Conservation (phyloP, 2,797 vertebrate genomes). For the Peromyscus aztecus region DNA sequence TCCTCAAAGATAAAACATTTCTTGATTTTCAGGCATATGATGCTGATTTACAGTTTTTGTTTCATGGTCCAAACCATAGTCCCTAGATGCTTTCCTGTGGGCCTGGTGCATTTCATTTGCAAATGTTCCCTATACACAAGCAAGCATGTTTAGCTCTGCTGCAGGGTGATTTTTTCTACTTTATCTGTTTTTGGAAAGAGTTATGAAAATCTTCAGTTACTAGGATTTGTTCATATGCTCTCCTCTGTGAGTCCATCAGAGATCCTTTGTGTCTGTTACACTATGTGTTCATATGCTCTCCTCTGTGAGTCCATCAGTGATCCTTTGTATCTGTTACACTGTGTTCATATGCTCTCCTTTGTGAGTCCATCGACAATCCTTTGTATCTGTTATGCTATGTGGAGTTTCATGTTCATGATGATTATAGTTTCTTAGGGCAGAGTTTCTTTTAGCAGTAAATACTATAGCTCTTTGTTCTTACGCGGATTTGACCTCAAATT, state of each 20-base stretch:
- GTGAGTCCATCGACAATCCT: not conserved
- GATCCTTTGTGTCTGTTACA: too few relatives aligned
- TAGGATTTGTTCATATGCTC: not conserved
- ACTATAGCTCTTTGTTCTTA: not conserved
- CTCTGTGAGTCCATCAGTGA: too few relatives aligned
- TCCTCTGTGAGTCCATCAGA: not conserved
- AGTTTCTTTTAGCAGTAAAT: not conserved
- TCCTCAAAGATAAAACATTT: not conserved
- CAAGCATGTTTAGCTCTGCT: not conserved
- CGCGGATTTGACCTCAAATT: constrained; percentile 27
- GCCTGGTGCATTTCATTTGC: not conserved
- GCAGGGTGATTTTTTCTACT: not conserved
- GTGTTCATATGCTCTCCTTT: too few relatives aligned
- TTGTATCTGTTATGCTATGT: not conserved
- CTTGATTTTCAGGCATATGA: constrained; percentile 2
- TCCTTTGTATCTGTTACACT: too few relatives aligned
- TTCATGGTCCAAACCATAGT: not conserved
- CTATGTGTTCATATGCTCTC: too few relatives aligned
- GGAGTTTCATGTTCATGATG: not conserved
- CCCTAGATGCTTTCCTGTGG: not conserved
- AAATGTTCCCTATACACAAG: not conserved
- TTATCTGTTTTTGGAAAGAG: constrained; percentile 24
- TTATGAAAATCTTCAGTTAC: not conserved
- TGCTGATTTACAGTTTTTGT: constrained; percentile 19
- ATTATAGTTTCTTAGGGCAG: not conserved